phyloP scores from a whole-genome alignment of 2,888 invertebrate species.

The Syritta pipiens region DNA sequence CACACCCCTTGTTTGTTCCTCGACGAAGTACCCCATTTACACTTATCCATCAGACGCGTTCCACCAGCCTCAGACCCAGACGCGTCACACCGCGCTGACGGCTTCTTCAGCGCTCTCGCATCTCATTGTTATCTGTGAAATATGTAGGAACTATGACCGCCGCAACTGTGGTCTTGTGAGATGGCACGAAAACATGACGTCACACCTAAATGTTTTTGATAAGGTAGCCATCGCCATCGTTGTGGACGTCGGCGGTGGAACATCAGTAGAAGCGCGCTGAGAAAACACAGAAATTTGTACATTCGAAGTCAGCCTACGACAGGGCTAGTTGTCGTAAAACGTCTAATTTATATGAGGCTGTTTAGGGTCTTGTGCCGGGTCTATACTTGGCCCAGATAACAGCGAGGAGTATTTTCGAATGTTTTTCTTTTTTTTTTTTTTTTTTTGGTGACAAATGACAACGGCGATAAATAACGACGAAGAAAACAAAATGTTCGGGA shows the following conservation, averaged over 20 bases:
- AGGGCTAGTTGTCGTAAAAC: constrained; percentile 28
- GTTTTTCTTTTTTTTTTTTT: constrained; percentile 8
- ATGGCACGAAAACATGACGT: constrained; percentile 58
- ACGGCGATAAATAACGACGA: constrained; percentile 47
- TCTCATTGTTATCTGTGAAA: constrained; percentile 50
- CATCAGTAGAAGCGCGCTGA: neutral
- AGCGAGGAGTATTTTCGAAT: constrained; percentile 18
- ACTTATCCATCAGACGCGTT: too few relatives aligned
- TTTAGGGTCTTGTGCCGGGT: constrained; percentile 30
- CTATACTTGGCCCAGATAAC: constrained; percentile 31
- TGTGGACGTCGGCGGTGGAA: neutral
- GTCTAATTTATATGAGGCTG: constrained; percentile 50
- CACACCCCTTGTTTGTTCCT: constrained; percentile 58
- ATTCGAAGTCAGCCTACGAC: constrained; percentile 23
- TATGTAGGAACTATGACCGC: constrained; percentile 59
- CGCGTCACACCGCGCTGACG: constrained; percentile 42
- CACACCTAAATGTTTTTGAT: constrained; percentile 33
- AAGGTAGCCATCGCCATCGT: too few relatives aligned
- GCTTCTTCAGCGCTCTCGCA: constrained; percentile 32
- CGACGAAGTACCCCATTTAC: constrained; percentile 37
- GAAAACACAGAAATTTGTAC: constrained; percentile 18
- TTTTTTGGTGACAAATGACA: constrained; percentile 54
- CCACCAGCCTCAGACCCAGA: too few relatives aligned
- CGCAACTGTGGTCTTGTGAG: constrained; percentile 40
- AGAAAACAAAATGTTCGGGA: constrained; percentile 38